Percentiles rank a stretch among this genome's conserved stretches.
phyloP scores from a whole-genome alignment of 2,888 invertebrate genomes.

The Aproaerema taeniolella region DNA sequence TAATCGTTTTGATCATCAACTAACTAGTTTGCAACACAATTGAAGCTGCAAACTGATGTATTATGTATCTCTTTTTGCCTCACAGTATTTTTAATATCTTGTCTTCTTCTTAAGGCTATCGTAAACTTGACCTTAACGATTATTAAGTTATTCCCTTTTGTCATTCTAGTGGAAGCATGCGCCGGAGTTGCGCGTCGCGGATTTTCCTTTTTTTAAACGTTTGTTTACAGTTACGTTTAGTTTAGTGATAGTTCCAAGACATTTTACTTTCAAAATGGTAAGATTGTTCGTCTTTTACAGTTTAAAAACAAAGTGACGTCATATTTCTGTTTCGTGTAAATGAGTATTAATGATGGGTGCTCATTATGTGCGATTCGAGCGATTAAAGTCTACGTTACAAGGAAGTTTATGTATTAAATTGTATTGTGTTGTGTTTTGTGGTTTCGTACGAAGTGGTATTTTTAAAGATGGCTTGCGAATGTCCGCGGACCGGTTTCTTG shows the following conservation, averaged over 20 bases:
- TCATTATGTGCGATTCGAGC: constrained; percentile 5
- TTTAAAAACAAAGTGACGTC: background rate
- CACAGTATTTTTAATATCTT: constrained; percentile 2
- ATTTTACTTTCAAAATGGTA: constrained; percentile 31
- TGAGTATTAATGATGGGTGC: background rate
- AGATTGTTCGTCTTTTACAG: constrained; percentile 13
- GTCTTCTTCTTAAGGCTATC: constrained; percentile 36
- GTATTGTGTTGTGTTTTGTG: constrained; percentile 6
- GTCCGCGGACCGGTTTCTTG: constrained; percentile 7
- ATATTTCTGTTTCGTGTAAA: background rate
- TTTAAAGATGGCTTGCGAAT: constrained; percentile 6
- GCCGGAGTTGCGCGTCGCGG: constrained; percentile 37
- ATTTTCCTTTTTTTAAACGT: constrained; percentile 31
- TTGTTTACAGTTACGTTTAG: constrained; percentile 28
- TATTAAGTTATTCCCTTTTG: constrained; percentile 36
- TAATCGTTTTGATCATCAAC: constrained; percentile 39
- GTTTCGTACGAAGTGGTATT: background rate
- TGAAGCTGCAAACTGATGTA: constrained; percentile 15
- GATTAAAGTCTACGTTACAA: constrained; percentile 3
- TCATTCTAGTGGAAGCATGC: constrained; percentile 41
- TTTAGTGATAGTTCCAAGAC: constrained; percentile 23
- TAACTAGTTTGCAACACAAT: constrained; percentile 45
- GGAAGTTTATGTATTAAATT: constrained; percentile 4
- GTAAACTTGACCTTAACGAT: constrained; percentile 59
- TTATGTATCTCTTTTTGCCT: constrained; percentile 27